phyloP scores from a whole-genome alignment of 2,888 invertebrate species.

The Drosophila austrosaltans region DNA sequence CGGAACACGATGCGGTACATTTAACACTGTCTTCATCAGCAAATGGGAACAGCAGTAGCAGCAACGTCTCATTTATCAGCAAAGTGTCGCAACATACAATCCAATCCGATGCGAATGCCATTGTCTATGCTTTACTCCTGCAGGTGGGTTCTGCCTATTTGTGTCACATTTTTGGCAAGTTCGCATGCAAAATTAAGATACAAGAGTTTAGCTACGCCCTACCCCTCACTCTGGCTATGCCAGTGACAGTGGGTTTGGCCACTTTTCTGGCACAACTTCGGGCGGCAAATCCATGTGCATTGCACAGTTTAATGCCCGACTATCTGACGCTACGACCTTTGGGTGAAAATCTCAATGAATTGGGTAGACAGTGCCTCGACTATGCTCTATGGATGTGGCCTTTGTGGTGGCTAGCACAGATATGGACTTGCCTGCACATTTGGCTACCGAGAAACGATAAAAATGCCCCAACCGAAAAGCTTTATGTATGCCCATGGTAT shows the following conservation, averaged over 20 bases:
- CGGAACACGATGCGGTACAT: slow-evolving; percentile 35
- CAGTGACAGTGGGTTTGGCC: slow-evolving; percentile 88
- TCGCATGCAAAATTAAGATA: slow-evolving; percentile 94
- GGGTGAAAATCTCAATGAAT: slow-evolving; percentile 84
- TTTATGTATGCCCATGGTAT: slow-evolving; percentile 94
- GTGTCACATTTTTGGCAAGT: slow-evolving; percentile 89
- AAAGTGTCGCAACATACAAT: slow-evolving; percentile 50
- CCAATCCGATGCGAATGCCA: slow-evolving; percentile 71
- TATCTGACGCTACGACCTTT: slow-evolving; percentile 94
- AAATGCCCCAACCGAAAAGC: slow-evolving; percentile 91
- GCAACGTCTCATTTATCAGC: slow-evolving; percentile 30
- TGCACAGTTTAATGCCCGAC: slow-evolving; percentile 88
- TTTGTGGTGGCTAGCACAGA: slow-evolving; percentile 91
- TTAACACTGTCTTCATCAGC: slow-evolving; percentile 27
- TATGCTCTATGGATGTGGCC: slow-evolving; percentile 92
- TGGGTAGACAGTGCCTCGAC: slow-evolving; percentile 85
- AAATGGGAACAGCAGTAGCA: slow-evolving; percentile 4
- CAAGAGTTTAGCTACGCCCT: slow-evolving; percentile 94
- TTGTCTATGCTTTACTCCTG: slow-evolving; percentile 86
- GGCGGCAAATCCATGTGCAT: slow-evolving; percentile 87
- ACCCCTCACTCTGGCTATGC: slow-evolving; percentile 91
- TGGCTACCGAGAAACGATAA: slow-evolving; percentile 93
- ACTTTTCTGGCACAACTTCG: slow-evolving; percentile 88
- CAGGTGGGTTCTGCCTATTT: slow-evolving; percentile 88
- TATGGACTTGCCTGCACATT: slow-evolving; percentile 93